Percentiles rank a stretch among this genome's conserved stretches.
These are phyloP conservation scores for Orthosia incerta DNA, from an alignment of 2,888 invertebrate species.

Conservation along the genomic window DNA sequence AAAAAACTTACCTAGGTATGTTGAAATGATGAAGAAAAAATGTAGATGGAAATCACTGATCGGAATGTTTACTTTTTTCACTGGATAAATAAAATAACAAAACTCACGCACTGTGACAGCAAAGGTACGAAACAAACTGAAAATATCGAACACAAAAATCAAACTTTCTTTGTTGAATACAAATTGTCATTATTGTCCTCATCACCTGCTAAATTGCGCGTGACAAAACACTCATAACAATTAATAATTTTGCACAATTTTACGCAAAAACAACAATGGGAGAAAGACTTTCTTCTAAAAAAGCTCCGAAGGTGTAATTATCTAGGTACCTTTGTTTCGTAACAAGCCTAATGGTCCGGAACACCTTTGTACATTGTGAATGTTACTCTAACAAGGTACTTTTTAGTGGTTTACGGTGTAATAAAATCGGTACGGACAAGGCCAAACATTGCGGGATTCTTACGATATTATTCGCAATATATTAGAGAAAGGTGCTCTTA, in stretches of 20 bases:
- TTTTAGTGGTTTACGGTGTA: constrained; percentile 89
- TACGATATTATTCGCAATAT: constrained; percentile 70
- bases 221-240: constrained; percentile 69
- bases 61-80: neutral
- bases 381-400: constrained; percentile 82
- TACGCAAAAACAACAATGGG: constrained; percentile 81
- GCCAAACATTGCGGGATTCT: constrained; percentile 89
- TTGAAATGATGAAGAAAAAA: neutral
- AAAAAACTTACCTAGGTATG: constrained; percentile 53
- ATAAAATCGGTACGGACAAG: constrained; percentile 87
- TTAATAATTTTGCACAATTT: constrained; percentile 75
- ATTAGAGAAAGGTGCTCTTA: constrained; percentile 67
- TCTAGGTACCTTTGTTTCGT: constrained; percentile 82
- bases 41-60: constrained; percentile 14
- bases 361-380: constrained; percentile 84
- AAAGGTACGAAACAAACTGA: constrained; percentile 62
- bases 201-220: constrained; percentile 64
- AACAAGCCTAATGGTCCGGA: constrained; percentile 83
- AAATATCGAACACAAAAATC: constrained; percentile 62
- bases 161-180: constrained; percentile 69
- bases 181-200: constrained; percentile 56
- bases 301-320: constrained; percentile 84
- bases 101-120: constrained; percentile 42
- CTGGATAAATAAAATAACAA: neutral
- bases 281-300: constrained; percentile 88